phyloP scores from a whole-genome alignment of 2,797 vertebrate genomes.

The Phalloptychus januarius region DNA sequence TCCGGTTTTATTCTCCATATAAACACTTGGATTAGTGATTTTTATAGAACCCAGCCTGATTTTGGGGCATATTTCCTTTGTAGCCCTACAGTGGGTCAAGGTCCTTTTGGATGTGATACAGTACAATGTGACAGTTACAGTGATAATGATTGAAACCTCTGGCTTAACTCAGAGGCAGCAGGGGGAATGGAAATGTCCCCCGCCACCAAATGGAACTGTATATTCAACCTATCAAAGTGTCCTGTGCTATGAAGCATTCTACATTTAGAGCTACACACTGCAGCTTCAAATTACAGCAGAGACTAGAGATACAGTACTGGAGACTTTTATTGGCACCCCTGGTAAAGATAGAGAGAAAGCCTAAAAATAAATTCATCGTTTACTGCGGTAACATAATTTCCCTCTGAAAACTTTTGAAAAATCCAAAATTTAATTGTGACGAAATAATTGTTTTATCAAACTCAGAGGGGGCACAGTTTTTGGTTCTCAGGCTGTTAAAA shows the following conservation, averaged over 20 bases:
- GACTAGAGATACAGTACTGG: constrained; percentile 26
- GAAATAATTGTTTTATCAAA: constrained; percentile 5
- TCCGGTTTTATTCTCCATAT: constrained; percentile 16
- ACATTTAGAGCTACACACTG: constrained; percentile 54
- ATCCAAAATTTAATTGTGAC: not conserved
- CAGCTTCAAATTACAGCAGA: constrained; percentile 20
- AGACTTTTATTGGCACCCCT: not conserved
- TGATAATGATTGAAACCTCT: constrained; percentile 55
- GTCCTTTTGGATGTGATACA: constrained; percentile 42
- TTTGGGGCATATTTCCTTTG: constrained; percentile 35
- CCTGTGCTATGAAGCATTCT: constrained; percentile 35
- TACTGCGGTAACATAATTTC: not conserved
- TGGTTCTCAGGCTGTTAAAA: not conserved
- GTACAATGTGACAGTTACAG: constrained; percentile 61
- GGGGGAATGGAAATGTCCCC: constrained; percentile 65
- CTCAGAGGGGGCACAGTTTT: not conserved
- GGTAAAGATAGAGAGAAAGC: not conserved
- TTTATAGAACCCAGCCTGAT: constrained; percentile 39
- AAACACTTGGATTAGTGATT: constrained; percentile 21
- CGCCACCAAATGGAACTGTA: constrained; percentile 58
- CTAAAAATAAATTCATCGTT: not conserved
- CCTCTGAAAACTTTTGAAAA: not conserved
- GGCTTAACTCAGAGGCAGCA: constrained; percentile 47
- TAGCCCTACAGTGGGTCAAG: constrained; percentile 50
- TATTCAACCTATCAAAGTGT: constrained; percentile 68